These are phyloP conservation scores for Drosophila sp. DNA, from an alignment of 1,140 invertebrate genomes.

Conservation along the genomic window DNA sequence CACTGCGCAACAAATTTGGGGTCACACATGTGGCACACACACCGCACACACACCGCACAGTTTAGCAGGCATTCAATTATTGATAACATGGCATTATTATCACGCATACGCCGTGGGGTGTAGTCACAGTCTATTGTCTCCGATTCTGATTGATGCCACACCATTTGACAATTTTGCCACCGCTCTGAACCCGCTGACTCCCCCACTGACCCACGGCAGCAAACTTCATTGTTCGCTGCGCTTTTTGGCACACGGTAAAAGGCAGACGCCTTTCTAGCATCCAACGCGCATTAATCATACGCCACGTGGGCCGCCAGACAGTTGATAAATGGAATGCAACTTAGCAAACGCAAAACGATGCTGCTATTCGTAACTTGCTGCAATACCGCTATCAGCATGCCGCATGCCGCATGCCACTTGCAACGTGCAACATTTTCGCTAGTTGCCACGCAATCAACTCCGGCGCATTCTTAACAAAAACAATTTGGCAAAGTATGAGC, in stretches of 20 bases:
- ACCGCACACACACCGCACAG: neutral
- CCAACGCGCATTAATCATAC: conserved; percentile 59
- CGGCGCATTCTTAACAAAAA: conserved; percentile 49
- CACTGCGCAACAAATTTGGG: neutral
- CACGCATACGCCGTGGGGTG: conserved; percentile 48
- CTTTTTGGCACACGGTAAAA: conserved; percentile 11
- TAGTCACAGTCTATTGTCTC: neutral
- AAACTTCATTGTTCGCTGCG: neutral
- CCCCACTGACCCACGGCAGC: neutral
- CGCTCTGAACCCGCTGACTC: neutral
- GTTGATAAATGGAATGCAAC: conserved; percentile 64
- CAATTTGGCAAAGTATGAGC: conserved; percentile 52
- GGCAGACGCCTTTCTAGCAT: conserved; percentile 12
- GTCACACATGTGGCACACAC: neutral
- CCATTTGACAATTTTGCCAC: conserved; percentile 40
- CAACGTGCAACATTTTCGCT: neutral
- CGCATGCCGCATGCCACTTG: conserved; percentile 14
- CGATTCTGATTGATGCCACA: conserved; percentile 52
- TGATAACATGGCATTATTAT: conserved; percentile 63
- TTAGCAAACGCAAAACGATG: conserved; percentile 21
- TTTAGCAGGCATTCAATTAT: conserved; percentile 43
- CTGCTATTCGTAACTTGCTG: conserved; percentile 13
- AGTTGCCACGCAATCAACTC: conserved; percentile 29
- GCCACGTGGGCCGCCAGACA: conserved; percentile 50
- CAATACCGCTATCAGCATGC: conserved; percentile 11